A percentile compares a stretch with the other conserved stretches of the same genome.
Conservation (phyloP, 2,888 invertebrate genomes). For the Liopterus haemorrhoidalis region DNA sequence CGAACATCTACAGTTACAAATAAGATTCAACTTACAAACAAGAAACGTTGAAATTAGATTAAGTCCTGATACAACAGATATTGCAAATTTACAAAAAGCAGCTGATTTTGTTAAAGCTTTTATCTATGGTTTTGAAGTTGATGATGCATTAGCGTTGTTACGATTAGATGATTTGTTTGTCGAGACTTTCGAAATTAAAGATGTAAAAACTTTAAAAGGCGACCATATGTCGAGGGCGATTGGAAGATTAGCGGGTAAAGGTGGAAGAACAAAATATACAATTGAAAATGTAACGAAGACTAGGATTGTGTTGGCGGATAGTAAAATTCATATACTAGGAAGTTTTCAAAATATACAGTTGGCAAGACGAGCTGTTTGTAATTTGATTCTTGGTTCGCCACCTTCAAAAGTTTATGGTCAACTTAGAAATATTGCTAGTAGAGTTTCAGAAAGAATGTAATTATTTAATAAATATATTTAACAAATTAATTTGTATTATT, state of each 20-base stretch:
- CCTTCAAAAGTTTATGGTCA: conserved; percentile 98
- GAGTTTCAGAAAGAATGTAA: conserved; percentile 78
- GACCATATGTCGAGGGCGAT: conserved; percentile 94
- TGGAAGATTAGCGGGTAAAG: conserved; percentile 96
- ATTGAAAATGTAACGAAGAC: conserved; percentile 99
- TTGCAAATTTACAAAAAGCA: conserved; percentile 90
- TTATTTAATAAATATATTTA: conserved; percentile 2
- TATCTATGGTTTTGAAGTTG: conserved; percentile 91
- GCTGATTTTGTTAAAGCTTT: conserved; percentile 98
- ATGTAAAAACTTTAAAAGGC: conserved; percentile 91
- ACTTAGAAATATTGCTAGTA: conserved; percentile 75
- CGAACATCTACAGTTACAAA: conserved; percentile 88
- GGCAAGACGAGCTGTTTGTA: conserved; percentile 91
- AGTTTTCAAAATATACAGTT: conserved; percentile 95
- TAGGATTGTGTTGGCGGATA: conserved; percentile 92
- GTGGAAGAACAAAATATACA: conserved; percentile 93
- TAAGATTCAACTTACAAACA: conserved; percentile 87
- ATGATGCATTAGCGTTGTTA: conserved; percentile 90
- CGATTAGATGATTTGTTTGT: conserved; percentile 94
- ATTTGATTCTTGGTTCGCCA: conserved; percentile 92
- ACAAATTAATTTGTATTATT: conserved; percentile 12
- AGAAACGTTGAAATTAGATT: conserved; percentile 82
- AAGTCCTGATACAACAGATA: conserved; percentile 68
- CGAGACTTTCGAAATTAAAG: conserved; percentile 94
- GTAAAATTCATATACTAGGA: conserved; percentile 94